A percentile compares a stretch with the other conserved stretches of the same genome.
These are phyloP conservation scores for Drosophila helvetica DNA, from an alignment of 2,888 invertebrate species.

Conservation along the genomic window DNA sequence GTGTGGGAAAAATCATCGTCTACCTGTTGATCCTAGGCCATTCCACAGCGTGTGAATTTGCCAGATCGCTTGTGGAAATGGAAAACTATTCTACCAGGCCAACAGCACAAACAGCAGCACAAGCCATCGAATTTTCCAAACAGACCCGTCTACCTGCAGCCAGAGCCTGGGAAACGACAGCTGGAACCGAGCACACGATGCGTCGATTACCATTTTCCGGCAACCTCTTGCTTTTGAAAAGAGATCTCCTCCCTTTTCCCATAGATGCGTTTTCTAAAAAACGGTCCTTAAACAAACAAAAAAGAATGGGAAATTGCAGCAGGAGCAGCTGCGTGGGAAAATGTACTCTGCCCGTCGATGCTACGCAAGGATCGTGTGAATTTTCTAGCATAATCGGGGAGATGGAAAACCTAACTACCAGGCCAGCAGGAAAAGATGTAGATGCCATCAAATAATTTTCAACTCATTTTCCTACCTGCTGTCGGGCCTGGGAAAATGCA, in stretches of 20 bases:
- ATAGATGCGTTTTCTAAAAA: not conserved
- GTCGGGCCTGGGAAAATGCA: constrained; percentile 5
- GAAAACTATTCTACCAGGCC: constrained; percentile 28
- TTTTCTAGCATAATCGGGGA: not conserved
- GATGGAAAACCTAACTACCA: not conserved
- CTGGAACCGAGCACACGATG: constrained; percentile 22
- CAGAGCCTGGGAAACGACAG: constrained; percentile 26
- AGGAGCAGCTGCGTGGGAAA: constrained; percentile 1
- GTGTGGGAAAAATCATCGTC: constrained; percentile 43
- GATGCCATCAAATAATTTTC: not conserved
- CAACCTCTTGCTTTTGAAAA: constrained; percentile 34
- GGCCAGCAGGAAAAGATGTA: not conserved
- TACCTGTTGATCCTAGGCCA: constrained; percentile 5
- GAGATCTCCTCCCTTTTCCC: not conserved
- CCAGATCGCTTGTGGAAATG: not conserved
- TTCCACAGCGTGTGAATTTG: constrained; percentile 36
- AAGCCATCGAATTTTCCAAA: constrained; percentile 7
- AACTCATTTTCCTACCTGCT: not conserved
- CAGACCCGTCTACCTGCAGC: constrained; percentile 8
- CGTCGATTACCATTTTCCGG: constrained; percentile 8
- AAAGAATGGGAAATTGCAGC: not conserved
- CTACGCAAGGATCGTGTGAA: constrained; percentile 21
- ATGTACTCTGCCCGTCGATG: not conserved
- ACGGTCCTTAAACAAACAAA: not conserved
- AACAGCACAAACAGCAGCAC: constrained; percentile 8